Evolutionary conservation across 2,888 invertebrate species (phyloP), one percentile per base, ranked within the genome.

Genomic region (Dichetophora obliterata): DNA sequence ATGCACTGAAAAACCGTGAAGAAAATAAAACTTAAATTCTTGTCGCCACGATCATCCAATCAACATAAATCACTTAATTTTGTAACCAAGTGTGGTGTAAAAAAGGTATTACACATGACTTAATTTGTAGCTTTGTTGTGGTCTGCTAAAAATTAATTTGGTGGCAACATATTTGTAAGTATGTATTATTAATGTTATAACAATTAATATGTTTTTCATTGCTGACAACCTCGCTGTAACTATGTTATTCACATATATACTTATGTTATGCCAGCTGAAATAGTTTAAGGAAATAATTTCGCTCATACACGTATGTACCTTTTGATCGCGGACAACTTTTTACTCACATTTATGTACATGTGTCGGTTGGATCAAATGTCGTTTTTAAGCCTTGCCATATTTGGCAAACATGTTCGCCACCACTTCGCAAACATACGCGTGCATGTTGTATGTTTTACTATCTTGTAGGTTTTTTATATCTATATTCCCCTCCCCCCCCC

Each of bases 311-410:
- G n/a, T n/a, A n/a, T n/a, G n/a, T n/a, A 37, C 16, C n/a, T 59
- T 11, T 59, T 22, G 9, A 24, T 27, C 14, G 14, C 11, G 11
- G 43, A 43, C 43, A 43, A 43, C 43, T 43, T 43, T 43, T 43
- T 43, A 8, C n/a, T 54, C 19, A 48, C 27, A 48, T 14, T 24
- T 22, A 43, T 52, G 16, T 52, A 31, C 48, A 57, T 57, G 11
- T 31, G 22, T 22, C 22, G 5, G 24, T n/a, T 48, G 16, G 61
- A 48, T 50, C 16, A 27, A 9, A 48, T 22, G 68, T 68, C 14
- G 81, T 84, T 72, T 71, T 82, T 82, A 85, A 85, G 84, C 83
- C 83, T 84, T 83, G 83, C 85, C 85, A 84, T 85, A 84, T 85
- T 85, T 84, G 85, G 85, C 85, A 85, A 43, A 85, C 82, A 82